These are phyloP conservation scores for Cheiracanthium punctorium DNA, from an alignment of 2,888 invertebrate species.

Conservation along the genomic window DNA sequence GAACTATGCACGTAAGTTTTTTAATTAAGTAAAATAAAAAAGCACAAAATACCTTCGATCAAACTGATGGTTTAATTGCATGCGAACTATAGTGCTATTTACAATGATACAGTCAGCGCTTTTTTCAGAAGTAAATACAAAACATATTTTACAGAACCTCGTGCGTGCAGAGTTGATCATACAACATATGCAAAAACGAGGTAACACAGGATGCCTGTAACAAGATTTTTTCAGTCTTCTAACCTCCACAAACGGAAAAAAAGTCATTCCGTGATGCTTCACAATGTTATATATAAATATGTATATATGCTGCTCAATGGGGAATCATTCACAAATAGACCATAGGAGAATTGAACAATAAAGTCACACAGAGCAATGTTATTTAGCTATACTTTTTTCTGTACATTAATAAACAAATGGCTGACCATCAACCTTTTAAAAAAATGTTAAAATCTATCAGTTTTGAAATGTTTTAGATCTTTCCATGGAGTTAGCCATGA, in stretches of 20 bases:
- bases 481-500: neutral
- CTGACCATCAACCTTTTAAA: neutral
- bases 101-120: constrained; percentile 69
- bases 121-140: constrained; percentile 68
- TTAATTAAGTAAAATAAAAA: constrained; percentile 17
- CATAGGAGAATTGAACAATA: constrained; percentile 40
- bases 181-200: constrained; percentile 42
- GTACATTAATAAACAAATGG: constrained; percentile 13
- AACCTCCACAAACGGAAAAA: constrained; percentile 41
- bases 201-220: constrained; percentile 54
- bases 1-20: no score
- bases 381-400: constrained; percentile 57
- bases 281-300: constrained; percentile 44
- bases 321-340: constrained; percentile 55
- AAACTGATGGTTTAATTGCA: constrained; percentile 68
- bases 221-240: constrained; percentile 43
- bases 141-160: constrained; percentile 54
- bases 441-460: constrained; percentile 29
- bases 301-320: constrained; percentile 23
- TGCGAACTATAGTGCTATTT: constrained; percentile 70
- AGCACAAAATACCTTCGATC: constrained; percentile 49
- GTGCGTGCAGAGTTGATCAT: constrained; percentile 39
- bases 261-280: constrained; percentile 52
- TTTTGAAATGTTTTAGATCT: constrained; percentile 17
- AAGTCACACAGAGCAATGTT: constrained; percentile 53